Conservation (phyloP, 1,140 invertebrate species). For the Aleiodes sp. region DNA sequence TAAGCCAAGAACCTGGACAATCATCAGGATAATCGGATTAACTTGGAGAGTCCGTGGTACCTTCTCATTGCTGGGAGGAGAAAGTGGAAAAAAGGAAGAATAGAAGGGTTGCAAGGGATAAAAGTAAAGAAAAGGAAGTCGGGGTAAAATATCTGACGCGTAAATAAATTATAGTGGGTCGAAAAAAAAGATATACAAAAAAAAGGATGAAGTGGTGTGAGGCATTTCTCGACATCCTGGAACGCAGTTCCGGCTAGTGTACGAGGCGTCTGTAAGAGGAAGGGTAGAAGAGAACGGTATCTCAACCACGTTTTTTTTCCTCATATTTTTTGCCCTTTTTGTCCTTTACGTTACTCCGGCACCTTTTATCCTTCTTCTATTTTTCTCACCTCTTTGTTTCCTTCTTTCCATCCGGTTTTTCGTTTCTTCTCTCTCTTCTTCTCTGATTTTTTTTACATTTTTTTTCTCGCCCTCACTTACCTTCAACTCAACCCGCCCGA, state of each 20-base stretch:
- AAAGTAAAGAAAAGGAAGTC: conserved; percentile 35
- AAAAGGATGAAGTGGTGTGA: conserved; percentile 10
- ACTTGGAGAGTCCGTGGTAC: conserved; percentile 6
- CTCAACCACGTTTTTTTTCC: conserved; percentile 28
- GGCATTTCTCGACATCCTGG: conserved; percentile 35
- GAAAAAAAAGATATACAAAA: conserved; percentile 22
- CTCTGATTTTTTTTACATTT: conserved; percentile 29
- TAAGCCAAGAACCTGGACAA: conserved; percentile 21
- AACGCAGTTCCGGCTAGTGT: conserved; percentile 35
- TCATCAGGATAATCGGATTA: conserved; percentile 39
- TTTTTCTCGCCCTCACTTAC: conserved; percentile 24
- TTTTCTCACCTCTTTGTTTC: conserved; percentile 28
- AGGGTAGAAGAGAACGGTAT: conserved; percentile 12
- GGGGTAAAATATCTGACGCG: conserved; percentile 37
- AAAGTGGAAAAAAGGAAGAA: too few relatives aligned
- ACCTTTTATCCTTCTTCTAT: conserved; percentile 23
- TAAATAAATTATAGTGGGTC: conserved; percentile 39
- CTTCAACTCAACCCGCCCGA: conserved; percentile 48
- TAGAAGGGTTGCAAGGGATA: conserved; percentile 24
- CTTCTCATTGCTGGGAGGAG: too few relatives aligned
- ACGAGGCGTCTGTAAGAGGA: conserved; percentile 18
- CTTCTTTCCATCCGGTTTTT: conserved; percentile 20
- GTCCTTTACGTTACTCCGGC: conserved; percentile 19
- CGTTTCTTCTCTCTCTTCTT: conserved; percentile 43
- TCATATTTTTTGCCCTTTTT: conserved; percentile 25